Percentiles rank a stretch among this genome's conserved stretches.
These are phyloP conservation scores for Rosalia funebris DNA, from an alignment of 2,888 invertebrate species.

Conservation along the genomic window DNA sequence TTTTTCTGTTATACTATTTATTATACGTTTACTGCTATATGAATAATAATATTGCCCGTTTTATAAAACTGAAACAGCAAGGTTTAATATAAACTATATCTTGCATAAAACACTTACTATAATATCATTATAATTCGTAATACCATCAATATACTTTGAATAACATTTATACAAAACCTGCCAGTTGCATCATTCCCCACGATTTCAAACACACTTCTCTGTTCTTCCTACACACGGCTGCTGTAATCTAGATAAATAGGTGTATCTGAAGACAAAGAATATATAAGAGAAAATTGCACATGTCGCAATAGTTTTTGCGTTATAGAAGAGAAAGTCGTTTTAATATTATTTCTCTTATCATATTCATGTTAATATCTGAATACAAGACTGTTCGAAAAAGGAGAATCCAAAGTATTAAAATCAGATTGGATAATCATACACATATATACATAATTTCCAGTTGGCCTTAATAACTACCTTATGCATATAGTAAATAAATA, in stretches of 20 bases:
- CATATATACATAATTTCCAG: slow-evolving; percentile 4
- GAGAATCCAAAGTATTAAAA: background rate
- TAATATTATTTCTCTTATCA: background rate
- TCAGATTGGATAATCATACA: background rate
- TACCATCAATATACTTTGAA: no score
- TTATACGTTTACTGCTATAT: no score
- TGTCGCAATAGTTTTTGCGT: background rate
- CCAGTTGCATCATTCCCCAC: background rate
- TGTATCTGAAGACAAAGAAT: background rate
- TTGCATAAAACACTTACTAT: no score
- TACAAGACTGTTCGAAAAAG: background rate
- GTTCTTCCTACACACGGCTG: background rate
- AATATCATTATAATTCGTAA: no score
- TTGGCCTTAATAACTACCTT: slow-evolving; percentile 6
- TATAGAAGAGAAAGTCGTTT: background rate
- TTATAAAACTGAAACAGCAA: no score
- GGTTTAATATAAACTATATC: no score
- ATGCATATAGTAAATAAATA: background rate
- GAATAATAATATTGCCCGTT: no score
- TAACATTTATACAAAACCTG: no score
- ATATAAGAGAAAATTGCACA: background rate
- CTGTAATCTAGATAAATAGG: background rate
- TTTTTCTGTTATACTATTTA: no score
- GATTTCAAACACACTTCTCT: background rate
- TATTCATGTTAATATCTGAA: background rate